Percentiles rank a stretch among this genome's conserved stretches.
phyloP scores from a whole-genome alignment of 2,888 invertebrate genomes.

The Watsonalla binaria region DNA sequence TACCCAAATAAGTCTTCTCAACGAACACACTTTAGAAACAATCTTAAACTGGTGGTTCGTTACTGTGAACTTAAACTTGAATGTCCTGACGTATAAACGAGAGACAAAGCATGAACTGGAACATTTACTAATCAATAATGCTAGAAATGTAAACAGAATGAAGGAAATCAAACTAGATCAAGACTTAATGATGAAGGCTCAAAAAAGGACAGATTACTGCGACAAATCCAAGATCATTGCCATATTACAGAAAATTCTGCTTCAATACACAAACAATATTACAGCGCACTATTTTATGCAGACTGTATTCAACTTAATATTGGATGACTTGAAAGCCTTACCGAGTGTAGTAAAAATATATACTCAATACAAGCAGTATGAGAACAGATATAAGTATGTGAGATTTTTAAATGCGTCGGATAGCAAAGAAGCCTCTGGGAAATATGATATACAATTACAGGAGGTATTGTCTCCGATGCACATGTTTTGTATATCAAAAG shows the following conservation, averaged over 20 bases:
- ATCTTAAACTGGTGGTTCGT: constrained; percentile 42
- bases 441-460: constrained; percentile 46
- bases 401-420: constrained; percentile 39
- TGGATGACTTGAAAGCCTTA: constrained; percentile 18
- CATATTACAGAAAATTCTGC: not conserved
- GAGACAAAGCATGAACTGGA: constrained; percentile 24
- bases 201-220: not conserved
- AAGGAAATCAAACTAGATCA: constrained; percentile 8
- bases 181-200: constrained; percentile 13
- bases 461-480: constrained; percentile 37
- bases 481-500: constrained; percentile 18
- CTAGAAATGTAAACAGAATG: constrained; percentile 5
- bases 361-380: constrained; percentile 17
- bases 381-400: constrained; percentile 38
- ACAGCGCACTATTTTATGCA: not conserved
- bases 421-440: not conserved
- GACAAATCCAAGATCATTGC: not conserved
- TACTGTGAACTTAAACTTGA: constrained; percentile 21
- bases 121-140: constrained; percentile 37
- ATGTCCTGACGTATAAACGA: constrained; percentile 20
- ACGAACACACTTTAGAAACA: constrained; percentile 17
- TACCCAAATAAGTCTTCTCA: constrained; percentile 17
- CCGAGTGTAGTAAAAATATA: constrained; percentile 13
- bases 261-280: constrained; percentile 2
- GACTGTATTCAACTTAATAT: constrained; percentile 15